Conservation (phyloP, 2,797 vertebrate species). For the Hypotaenidia okinawae region DNA sequence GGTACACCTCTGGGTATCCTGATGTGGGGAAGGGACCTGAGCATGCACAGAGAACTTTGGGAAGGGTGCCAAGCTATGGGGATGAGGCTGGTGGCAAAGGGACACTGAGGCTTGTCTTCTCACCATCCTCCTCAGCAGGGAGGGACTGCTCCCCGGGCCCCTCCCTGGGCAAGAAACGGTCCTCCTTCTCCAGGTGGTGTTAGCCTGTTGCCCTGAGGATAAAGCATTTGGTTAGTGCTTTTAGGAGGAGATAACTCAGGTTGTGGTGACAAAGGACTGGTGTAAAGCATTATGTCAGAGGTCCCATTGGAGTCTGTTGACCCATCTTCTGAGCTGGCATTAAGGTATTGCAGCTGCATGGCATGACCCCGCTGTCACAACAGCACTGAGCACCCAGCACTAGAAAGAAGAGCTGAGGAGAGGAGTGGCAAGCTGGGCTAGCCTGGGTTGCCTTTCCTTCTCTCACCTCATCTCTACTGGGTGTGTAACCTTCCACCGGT, state of each 20-base stretch:
- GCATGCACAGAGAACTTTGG: background rate
- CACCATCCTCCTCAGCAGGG: background rate
- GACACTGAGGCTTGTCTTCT: background rate
- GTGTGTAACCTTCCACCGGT: fast-evolving
- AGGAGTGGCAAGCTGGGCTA: background rate
- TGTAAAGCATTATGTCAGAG: background rate
- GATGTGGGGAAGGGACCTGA: background rate
- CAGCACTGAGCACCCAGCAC: fast-evolving
- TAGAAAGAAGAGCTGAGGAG: background rate
- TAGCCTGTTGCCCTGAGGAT: background rate
- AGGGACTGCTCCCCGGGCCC: background rate
- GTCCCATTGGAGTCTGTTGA: background rate
- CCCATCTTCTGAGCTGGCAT: background rate
- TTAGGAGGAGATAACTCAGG: background rate
- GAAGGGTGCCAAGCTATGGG: too few relatives aligned
- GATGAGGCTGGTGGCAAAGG: background rate
- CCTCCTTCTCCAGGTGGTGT: background rate
- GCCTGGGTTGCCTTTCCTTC: background rate
- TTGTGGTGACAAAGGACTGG: fast-evolving
- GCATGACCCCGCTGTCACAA: fast-evolving
- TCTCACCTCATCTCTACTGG: background rate
- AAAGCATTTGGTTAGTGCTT: fast-evolving
- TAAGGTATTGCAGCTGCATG: background rate
- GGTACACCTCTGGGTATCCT: background rate
- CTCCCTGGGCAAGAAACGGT: background rate